Conservation (phyloP, 2,113 vertebrate genomes). For the Mustela lutreola region DNA sequence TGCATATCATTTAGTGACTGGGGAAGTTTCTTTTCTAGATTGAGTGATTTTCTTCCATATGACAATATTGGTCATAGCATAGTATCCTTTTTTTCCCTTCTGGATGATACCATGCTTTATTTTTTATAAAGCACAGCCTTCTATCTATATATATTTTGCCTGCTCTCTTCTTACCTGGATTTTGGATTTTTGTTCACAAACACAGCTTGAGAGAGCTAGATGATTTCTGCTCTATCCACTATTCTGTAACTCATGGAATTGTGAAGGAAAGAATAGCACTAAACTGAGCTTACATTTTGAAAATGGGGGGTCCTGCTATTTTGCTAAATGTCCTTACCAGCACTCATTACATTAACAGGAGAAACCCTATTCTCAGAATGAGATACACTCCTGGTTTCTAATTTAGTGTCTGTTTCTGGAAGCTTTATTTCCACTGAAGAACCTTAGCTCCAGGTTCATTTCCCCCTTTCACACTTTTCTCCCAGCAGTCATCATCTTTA, state of each 20-base stretch:
- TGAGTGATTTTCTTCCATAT: neutral
- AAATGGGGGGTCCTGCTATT: neutral
- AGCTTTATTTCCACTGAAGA: neutral
- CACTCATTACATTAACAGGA: neutral
- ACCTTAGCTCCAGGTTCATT: neutral
- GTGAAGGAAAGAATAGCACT: neutral
- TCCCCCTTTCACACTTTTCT: neutral
- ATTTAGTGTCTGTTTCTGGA: neutral
- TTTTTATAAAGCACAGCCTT: neutral
- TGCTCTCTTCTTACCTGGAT: neutral
- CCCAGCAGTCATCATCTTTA: neutral
- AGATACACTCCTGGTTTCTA: neutral
- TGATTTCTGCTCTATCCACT: neutral
- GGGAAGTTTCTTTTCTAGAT: neutral
- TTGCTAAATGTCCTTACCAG: neutral
- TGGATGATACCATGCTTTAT: neutral
- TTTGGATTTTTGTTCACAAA: conserved; percentile 1
- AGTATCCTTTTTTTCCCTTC: neutral
- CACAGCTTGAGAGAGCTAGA: neutral
- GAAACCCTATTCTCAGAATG: neutral
- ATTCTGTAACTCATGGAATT: neutral
- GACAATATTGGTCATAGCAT: neutral
- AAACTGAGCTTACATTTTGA: neutral
- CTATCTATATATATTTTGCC: neutral
- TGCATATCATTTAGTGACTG: neutral